Evolutionary conservation across 2,113 vertebrate genomes (phyloP).

Genomic region (Progne subis): DNA sequence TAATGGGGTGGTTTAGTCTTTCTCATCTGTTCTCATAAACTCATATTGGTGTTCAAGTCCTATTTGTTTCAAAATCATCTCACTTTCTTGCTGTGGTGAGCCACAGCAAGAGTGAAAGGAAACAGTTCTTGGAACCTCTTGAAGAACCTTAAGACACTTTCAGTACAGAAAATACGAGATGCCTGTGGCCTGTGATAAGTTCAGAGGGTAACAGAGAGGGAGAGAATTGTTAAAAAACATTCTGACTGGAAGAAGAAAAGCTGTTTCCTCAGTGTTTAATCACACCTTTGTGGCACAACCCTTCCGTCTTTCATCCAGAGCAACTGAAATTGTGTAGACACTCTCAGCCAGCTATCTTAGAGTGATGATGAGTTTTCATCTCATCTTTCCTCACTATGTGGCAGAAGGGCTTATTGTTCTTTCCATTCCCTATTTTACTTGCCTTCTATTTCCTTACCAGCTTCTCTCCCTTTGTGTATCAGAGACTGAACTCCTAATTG

Average conservation of each 20-base stretch:
- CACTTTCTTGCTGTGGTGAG: not conserved
- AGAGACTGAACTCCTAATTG: not conserved
- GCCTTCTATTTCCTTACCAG: not conserved
- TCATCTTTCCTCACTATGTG: not conserved
- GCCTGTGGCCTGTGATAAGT: not conserved
- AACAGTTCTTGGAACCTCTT: not conserved
- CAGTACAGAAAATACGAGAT: not conserved
- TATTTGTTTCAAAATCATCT: not conserved
- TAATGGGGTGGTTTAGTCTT: not conserved
- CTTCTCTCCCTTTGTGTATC: not conserved
- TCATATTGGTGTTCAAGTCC: not conserved
- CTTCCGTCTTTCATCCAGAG: not conserved
- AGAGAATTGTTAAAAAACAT: not conserved
- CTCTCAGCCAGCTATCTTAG: not conserved
- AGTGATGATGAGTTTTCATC: not conserved
- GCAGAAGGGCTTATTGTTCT: not conserved
- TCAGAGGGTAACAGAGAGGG: not conserved
- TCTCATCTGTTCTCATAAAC: not conserved
- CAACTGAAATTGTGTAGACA: not conserved
- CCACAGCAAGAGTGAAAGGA: not conserved
- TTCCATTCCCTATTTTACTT: not conserved
- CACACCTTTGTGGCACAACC: not conserved
- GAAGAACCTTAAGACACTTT: not conserved
- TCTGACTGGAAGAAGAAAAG: not conserved
- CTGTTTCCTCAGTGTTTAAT: not conserved